Evolutionary conservation across 2,888 invertebrate genomes (phyloP).

Genomic region (Drosophila melanosoma): DNA sequence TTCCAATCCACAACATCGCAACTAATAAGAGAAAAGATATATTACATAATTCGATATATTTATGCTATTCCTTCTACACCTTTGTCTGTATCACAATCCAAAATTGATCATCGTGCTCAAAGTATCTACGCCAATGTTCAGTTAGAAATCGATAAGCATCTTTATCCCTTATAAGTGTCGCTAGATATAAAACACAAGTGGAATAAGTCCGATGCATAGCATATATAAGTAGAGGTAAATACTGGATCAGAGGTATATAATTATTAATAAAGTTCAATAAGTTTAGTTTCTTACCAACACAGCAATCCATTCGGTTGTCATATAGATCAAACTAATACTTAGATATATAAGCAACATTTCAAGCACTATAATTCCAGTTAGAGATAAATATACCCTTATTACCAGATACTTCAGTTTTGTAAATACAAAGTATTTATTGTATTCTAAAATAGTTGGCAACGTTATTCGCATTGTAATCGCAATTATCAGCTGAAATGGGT

Average conservation of each 20-base stretch:
- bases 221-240: constrained; percentile 38
- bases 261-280: background rate
- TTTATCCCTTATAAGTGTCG: background rate
- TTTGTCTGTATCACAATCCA: constrained; percentile 39
- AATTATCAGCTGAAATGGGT: constrained; percentile 19
- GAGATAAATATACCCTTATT: constrained; percentile 22
- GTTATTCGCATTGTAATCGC: constrained; percentile 41
- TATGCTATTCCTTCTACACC: background rate
- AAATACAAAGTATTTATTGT: constrained; percentile 19
- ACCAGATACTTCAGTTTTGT: constrained; percentile 17
- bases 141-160: background rate
- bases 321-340: constrained; percentile 19
- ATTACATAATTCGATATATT: background rate
- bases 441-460: constrained; percentile 7
- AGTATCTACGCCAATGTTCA: constrained; percentile 13
- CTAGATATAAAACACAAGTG: background rate
- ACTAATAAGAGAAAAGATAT: constrained; percentile 1
- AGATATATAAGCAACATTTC: constrained; percentile 23
- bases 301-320: constrained; percentile 39
- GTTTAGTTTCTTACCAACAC: constrained; percentile 30
- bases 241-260: constrained; percentile 20
- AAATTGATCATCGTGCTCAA: constrained; percentile 21
- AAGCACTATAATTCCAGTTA: constrained; percentile 24
- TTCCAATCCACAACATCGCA: constrained; percentile 51
- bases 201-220: constrained; percentile 1